A percentile compares a stretch with the other conserved stretches of the same genome.
Evolutionary conservation across 2,888 invertebrate species (phyloP).

Genomic region (Oligia latruncula): DNA sequence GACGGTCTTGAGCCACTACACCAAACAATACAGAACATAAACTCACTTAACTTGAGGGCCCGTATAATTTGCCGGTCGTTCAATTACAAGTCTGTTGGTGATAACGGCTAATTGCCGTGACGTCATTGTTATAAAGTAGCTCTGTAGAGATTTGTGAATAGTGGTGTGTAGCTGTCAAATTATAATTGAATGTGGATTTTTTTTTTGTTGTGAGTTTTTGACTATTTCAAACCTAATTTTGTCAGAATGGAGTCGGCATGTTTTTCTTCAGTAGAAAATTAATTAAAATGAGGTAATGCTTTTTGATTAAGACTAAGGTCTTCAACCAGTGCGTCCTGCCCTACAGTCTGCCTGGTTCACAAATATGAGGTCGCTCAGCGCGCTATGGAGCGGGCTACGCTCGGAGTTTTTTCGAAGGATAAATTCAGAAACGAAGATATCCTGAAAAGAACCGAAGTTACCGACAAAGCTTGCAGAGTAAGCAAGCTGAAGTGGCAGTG

Average conservation of each 20-base stretch:
- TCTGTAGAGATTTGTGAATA: neutral
- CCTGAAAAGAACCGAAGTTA: too few relatives aligned
- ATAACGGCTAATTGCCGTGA: slow-evolving; percentile 56
- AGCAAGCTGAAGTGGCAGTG: too few relatives aligned
- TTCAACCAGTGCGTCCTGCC: too few relatives aligned
- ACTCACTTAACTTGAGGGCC: slow-evolving; percentile 55
- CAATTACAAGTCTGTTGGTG: slow-evolving; percentile 58
- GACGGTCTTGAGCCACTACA: slow-evolving; percentile 36
- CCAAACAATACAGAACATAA: slow-evolving; percentile 56
- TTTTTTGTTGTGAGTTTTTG: neutral
- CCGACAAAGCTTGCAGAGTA: too few relatives aligned
- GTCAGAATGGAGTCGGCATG: neutral
- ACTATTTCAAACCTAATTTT: neutral
- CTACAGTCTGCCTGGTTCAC: too few relatives aligned
- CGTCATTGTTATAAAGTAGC: slow-evolving; percentile 44
- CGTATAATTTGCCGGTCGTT: slow-evolving; percentile 60
- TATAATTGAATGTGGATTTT: neutral
- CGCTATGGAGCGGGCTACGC: too few relatives aligned
- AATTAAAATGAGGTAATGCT: too few relatives aligned
- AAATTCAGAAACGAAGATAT: too few relatives aligned
- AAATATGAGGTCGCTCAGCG: too few relatives aligned
- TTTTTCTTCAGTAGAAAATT: neutral
- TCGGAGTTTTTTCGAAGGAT: too few relatives aligned
- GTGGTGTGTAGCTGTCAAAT: slow-evolving; percentile 13
- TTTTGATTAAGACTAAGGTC: neutral